A percentile compares a stretch with the other conserved stretches of the same genome.
Evolutionary conservation across 2,797 vertebrate species (phyloP).

Genomic region (Intellagama lesueurii): DNA sequence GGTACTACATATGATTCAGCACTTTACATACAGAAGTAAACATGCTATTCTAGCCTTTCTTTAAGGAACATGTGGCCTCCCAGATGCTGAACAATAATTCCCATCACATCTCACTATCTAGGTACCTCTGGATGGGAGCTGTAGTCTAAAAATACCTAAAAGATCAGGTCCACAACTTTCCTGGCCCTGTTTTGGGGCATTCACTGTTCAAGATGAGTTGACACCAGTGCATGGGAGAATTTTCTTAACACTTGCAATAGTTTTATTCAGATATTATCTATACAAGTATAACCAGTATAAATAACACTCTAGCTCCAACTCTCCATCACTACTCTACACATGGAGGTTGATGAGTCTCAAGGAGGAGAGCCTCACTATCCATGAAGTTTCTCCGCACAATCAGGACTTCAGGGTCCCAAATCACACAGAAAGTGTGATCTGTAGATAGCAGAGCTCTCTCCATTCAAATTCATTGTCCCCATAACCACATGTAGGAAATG

Average conservation of each 20-base stretch:
- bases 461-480: no score
- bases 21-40: constrained; percentile 27
- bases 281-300: no score
- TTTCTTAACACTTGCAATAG: neutral
- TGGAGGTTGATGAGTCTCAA: no score
- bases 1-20: constrained; percentile 9
- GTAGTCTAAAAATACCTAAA: neutral
- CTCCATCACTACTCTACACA: no score
- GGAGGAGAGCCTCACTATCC: no score
- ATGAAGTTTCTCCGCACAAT: no score
- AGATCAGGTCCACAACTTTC: neutral
- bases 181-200: neutral
- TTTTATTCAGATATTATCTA: no score
- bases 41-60: constrained; percentile 46
- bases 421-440: no score
- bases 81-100: neutral
- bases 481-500: no score
- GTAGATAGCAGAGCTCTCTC: no score
- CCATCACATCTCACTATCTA: neutral
- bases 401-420: no score
- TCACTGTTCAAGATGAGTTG: constrained; percentile 1
- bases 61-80: neutral
- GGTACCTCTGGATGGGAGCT: neutral
- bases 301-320: no score
- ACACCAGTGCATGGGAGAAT: neutral